phyloP scores from a whole-genome alignment of 2,888 invertebrate genomes.

The Erynnis tages region DNA sequence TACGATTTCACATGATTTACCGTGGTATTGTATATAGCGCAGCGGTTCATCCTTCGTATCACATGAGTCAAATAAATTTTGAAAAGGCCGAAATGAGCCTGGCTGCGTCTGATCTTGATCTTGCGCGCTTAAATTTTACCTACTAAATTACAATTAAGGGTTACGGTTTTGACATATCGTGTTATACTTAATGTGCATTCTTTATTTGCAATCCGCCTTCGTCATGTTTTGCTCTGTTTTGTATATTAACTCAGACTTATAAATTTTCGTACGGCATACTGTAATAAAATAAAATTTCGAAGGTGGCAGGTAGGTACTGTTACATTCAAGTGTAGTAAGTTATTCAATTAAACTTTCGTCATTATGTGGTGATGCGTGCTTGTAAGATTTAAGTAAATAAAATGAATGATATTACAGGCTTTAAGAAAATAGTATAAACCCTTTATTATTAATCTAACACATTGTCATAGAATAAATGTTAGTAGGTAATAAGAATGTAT shows the following conservation, averaged over 20 bases:
- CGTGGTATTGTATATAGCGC: constrained; percentile 62
- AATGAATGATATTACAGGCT: too few species aligned
- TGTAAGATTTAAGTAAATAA: too few species aligned
- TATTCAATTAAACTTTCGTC: neutral
- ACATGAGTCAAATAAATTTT: constrained; percentile 59
- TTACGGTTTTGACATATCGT: constrained; percentile 28
- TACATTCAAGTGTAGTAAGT: neutral
- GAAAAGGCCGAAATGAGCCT: constrained; percentile 53
- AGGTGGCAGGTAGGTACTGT: neutral
- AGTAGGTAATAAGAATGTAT: constrained; percentile 52
- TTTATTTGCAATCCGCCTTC: constrained; percentile 24
- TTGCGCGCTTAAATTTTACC: constrained; percentile 47
- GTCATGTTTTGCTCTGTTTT: constrained; percentile 12
- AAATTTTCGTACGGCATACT: neutral
- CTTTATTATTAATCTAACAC: neutral
- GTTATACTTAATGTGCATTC: constrained; percentile 27
- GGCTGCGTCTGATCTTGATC: constrained; percentile 57
- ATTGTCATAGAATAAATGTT: constrained; percentile 13
- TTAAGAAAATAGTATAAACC: too few species aligned
- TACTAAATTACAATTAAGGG: constrained; percentile 68
- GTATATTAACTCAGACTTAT: constrained; percentile 6
- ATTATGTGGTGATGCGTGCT: too few species aligned
- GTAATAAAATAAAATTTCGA: neutral
- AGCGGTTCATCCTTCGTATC: constrained; percentile 32
- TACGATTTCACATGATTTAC: constrained; percentile 72